A percentile compares a stretch with the other conserved stretches of the same genome.
phyloP scores from a whole-genome alignment of 2,113 vertebrate genomes.

The Myodes glareolus region DNA sequence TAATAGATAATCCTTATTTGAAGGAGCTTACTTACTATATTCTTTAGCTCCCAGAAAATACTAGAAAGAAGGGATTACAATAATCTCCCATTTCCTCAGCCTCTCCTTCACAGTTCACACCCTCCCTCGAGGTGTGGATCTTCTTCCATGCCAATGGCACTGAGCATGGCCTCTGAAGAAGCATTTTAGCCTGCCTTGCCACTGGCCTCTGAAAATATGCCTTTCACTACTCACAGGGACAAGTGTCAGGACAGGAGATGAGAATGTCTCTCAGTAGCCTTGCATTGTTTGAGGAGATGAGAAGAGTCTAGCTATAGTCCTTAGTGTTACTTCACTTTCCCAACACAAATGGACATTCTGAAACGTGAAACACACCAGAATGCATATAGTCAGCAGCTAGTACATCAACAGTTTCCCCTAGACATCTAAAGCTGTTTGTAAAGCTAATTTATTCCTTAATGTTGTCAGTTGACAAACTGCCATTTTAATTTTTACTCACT shows the following conservation, averaged over 20 bases:
- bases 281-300: no score
- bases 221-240: neutral
- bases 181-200: neutral
- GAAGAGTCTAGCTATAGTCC: neutral
- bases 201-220: neutral
- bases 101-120: neutral
- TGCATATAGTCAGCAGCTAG: neutral
- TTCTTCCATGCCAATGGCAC: neutral
- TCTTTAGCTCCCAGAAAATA: neutral
- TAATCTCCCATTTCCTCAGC: neutral
- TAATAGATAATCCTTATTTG: neutral
- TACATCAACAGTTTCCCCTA: neutral
- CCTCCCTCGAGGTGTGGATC: constrained; percentile 19
- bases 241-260: neutral
- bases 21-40: constrained; percentile 16
- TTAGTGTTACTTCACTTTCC: neutral
- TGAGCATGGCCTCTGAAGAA: neutral
- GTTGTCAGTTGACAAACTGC: neutral
- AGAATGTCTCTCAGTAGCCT: neutral
- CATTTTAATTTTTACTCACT: constrained; percentile 31
- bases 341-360: neutral
- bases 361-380: neutral
- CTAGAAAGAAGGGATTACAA: neutral
- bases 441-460: constrained; percentile 17
- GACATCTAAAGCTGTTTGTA: constrained; percentile 47